Base-by-base conservation (phyloP, 2,888 invertebrate species). In the Caenorhabditis sulstoni region DNA sequence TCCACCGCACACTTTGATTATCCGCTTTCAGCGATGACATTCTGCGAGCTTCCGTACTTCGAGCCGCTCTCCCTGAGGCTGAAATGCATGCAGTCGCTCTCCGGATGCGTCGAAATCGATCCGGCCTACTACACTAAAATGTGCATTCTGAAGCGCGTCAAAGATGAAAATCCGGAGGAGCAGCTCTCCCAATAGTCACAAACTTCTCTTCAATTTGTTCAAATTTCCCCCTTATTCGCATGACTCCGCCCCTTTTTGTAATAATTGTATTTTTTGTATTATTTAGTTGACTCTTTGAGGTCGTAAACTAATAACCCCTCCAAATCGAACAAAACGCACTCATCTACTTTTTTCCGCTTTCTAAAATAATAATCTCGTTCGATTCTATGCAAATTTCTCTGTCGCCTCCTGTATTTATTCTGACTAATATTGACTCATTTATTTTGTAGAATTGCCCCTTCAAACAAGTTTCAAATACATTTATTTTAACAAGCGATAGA, bases 41-140 rank as follows among this genome's bases (percentile, higher is more conserved):
- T 49, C 62, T 67, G 73, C 16, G 64, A 62, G 23, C 45, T 79
- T 0, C 79, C 79, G 35, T 64, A 29, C 41, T 73, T 64, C 22
- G 16, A 23, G 22, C 79, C 79, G n/a, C n/a, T 73, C 9, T 37
- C 67, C 1, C 57, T 79, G 8, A 18, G 22, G 5, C 16, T 70
- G 41, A 77, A 77, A 65, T 77, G 66, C 20, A 22, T 45, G 8
- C 78, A 78, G 44, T n/a, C 55, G 1, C 23, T 44, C 14, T 47
- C 47, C 12, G 47, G 55, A 37, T 62, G 61, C 22, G 57, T 66
- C 7, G 20, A 52, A n/a, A 41, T 62, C 22, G 78, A 78, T 35
- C 61, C 61, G 3, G 20, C 3, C 9, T 52, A 45, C 41, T 39
- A 70, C 20, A 22, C 8, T 7, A 35, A 14, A 7, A 18, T 5